Evolutionary conservation across 2,888 invertebrate species (phyloP).

Genomic region (Trisateles emortualis): DNA sequence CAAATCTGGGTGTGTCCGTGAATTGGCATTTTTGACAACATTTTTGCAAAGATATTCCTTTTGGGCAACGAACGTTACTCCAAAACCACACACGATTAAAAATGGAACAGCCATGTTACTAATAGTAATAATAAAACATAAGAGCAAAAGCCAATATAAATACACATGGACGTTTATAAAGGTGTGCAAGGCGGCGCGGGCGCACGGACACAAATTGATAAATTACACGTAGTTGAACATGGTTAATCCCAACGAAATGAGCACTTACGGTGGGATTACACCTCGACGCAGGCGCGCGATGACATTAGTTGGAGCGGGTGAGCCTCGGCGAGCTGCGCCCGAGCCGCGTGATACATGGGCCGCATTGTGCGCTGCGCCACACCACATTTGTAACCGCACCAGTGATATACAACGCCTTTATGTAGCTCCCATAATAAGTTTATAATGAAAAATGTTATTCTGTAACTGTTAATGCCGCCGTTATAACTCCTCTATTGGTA

Average conservation of each 20-base stretch:
- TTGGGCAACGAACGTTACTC: no score
- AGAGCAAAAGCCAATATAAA: constrained; percentile 30
- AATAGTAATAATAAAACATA: constrained; percentile 23
- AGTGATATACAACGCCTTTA: constrained; percentile 61
- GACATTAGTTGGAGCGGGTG: constrained; percentile 40
- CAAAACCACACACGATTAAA: no score
- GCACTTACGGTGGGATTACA: constrained; percentile 73
- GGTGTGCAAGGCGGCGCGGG: constrained; percentile 18
- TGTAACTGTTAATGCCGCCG: constrained; percentile 60
- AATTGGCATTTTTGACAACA: no score
- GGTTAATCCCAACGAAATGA: constrained; percentile 75
- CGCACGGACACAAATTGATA: constrained; percentile 70
- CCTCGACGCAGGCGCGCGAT: constrained; percentile 46
- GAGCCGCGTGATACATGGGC: constrained; percentile 59
- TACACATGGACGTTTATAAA: constrained; percentile 27
- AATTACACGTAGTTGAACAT: constrained; percentile 70
- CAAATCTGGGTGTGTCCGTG: no score
- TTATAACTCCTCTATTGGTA: constrained; percentile 54
- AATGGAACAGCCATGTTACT: neutral
- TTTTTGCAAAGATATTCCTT: no score
- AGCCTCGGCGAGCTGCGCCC: neutral
- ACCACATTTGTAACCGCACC: constrained; percentile 60
- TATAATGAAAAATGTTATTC: constrained; percentile 72
- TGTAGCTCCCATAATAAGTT: constrained; percentile 64
- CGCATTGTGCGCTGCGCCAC: constrained; percentile 58